These are phyloP conservation scores for Tachina fera DNA, from an alignment of 2,888 invertebrate species.

Conservation along the genomic window DNA sequence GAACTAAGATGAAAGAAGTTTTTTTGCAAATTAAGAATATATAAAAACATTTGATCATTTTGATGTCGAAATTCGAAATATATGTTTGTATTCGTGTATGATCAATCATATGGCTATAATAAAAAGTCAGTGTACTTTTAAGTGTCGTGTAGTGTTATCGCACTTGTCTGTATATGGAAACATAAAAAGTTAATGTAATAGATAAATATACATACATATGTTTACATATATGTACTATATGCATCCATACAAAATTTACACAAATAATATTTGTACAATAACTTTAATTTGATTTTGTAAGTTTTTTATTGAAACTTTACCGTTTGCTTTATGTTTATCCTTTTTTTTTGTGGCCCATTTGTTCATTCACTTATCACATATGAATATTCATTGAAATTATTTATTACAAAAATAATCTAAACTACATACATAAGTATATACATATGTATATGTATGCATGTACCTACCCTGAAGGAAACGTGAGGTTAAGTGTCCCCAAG, in stretches of 20 bases:
- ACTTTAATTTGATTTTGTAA: slow-evolving; percentile 41
- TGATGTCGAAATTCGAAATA: too few species aligned
- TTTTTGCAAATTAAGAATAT: neutral
- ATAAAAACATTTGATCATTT: too few species aligned
- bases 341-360: slow-evolving; percentile 37
- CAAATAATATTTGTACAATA: slow-evolving; percentile 29
- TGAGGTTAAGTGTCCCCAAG: too few species aligned
- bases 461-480: too few species aligned
- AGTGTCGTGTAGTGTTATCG: too few species aligned
- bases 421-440: neutral
- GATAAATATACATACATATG: neutral
- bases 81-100: too few species aligned
- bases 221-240: neutral
- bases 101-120: too few species aligned
- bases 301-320: slow-evolving; percentile 30
- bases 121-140: too few species aligned
- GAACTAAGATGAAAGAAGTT: too few species aligned
- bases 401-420: slow-evolving; percentile 26
- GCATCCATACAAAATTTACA: neutral
- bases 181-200: too few species aligned
- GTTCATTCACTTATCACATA: slow-evolving; percentile 42
- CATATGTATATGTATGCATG: neutral
- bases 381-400: slow-evolving; percentile 43
- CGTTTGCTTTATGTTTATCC: neutral
- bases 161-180: neutral